Evolutionary conservation across 2,888 invertebrate genomes (phyloP), one percentile per base, ranked within the genome.

Genomic region (Ceriagrion tenellum): DNA sequence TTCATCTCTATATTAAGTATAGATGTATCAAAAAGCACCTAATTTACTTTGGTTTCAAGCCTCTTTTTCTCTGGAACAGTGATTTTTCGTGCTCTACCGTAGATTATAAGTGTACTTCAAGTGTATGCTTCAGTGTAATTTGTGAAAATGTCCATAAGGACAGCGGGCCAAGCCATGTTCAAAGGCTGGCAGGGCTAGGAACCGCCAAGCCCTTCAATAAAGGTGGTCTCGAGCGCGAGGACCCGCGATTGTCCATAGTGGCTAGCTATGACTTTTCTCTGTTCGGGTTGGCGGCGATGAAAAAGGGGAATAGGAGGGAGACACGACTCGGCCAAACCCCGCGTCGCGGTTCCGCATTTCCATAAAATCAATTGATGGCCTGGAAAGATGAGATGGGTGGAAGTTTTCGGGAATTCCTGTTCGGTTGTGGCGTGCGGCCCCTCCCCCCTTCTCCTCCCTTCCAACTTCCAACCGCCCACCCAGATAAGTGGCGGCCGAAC

Each of bases 301-400:
- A 55, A 4, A 55, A 55, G 12, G 89, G 6, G n/a, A 10, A 4
- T 6, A 0, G 10, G 55, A 55, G 55, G 0, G 55, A 3, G 23
- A 2, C 18, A 6, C 26, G n/a, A 0, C 3, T 6, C 16, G 12
- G 30, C 55, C 47, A 8, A 40, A 88, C 30, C 47, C 89, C n/a
- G n/a, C 47, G 4, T n/a, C 89, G 89, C 89, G 47, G 47, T 89
- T 55, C 89, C 89, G 89, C 55, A 89, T 89, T 89, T 89, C 89
- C 89, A 89, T 89, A 89, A 89, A 89, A 89, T 89, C 89, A 55
- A 89, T 55, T 47, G 89, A 89, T 89, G 89, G 89, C 89, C 89
- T 89, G 55, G 47, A 89, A 89, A 89, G 89, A 89, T 89, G 89
- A 81, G 81, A 81, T 89, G 55, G 55, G 55, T 55, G 47, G 89